Conservation (phyloP, 2,888 invertebrate species). For the Girardia tigrina region DNA sequence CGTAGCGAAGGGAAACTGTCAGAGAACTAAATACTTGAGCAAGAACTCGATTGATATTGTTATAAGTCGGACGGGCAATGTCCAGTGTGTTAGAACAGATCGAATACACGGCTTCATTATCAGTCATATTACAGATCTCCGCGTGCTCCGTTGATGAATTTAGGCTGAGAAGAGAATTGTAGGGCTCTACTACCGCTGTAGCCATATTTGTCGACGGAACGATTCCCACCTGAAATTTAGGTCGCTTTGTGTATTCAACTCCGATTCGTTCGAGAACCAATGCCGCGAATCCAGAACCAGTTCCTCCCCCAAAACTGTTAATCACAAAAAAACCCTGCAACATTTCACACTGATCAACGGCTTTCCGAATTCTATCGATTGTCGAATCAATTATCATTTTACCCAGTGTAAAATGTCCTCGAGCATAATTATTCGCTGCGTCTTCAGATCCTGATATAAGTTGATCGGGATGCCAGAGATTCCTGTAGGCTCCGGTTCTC, state of each 20-base stretch:
- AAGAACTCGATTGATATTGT: constrained; percentile 76
- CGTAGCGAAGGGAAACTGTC: constrained; percentile 51
- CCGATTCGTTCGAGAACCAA: constrained; percentile 58
- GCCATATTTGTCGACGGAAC: constrained; percentile 44
- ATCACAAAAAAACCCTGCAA: constrained; percentile 65
- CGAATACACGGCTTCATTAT: constrained; percentile 45
- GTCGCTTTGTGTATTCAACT: constrained; percentile 55
- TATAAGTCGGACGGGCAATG: constrained; percentile 70
- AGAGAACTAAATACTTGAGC: constrained; percentile 61
- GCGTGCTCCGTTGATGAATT: constrained; percentile 83
- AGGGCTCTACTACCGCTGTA: constrained; percentile 49
- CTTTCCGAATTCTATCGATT: constrained; percentile 49
- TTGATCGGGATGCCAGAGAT: constrained; percentile 43
- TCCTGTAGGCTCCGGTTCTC: constrained; percentile 41
- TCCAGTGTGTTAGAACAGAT: constrained; percentile 63
- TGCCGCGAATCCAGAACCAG: constrained; percentile 41
- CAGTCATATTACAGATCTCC: constrained; percentile 62
- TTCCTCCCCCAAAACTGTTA: constrained; percentile 41
- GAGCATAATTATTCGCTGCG: constrained; percentile 44
- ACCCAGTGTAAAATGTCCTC: constrained; percentile 44
- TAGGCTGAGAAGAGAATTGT: constrained; percentile 82
- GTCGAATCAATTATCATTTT: constrained; percentile 43
- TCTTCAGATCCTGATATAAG: constrained; percentile 43
- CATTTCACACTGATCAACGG: constrained; percentile 41
- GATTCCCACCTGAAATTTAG: constrained; percentile 47